Base-by-base conservation (phyloP, 2,888 invertebrate species). In the Carcina quercana region DNA sequence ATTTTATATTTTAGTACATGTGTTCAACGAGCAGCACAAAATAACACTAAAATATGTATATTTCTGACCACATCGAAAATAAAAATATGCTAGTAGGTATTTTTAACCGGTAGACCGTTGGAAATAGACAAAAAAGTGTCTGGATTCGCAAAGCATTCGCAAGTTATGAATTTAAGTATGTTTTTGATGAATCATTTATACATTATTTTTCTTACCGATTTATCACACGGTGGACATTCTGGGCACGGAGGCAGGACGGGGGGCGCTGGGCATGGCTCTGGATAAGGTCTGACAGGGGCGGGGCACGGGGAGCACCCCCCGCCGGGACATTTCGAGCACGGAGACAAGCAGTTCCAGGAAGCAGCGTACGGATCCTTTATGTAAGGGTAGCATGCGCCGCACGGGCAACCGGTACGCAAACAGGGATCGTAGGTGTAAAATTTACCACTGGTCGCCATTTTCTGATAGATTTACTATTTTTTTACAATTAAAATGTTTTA, bases 401-500 rank as follows among this genome's bases (percentile, higher is more conserved):
- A 80, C 0, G 82, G 80, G 40, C 41, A 31, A 0, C 80, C 78
- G 2, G 61, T 53, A 41, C 72, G 67, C 2, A 78, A 72, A 50
- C 80, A 83, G 2, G 82, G 82, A 30, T 79, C 79, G 26, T 60
- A 79, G 44, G 79, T 83, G 46, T 82, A 83, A 42, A 72, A 76
- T 1, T 80, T 74, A 45, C 78, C 79, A 59, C 79, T 78, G n/a
- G n/a, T n/a, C n/a, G n/a, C n/a, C 80, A 82, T 80, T 69, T 62
- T 58, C 12, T n/a, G n/a, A n/a, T 13, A 2, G 10, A 13, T 41
- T 53, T 53, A 15, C 28, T 15, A 36, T 46, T 53, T 55, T 67
- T 57, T 47, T 33, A 35, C 35, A 7, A 7, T 15, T 25, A 14
- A 29, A 29, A 21, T 24, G 10, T 21, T 28, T 28, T 17, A 4